Conservation (phyloP, 2,888 invertebrate genomes). For the Scaptodrosophila latifasciaeformis region DNA sequence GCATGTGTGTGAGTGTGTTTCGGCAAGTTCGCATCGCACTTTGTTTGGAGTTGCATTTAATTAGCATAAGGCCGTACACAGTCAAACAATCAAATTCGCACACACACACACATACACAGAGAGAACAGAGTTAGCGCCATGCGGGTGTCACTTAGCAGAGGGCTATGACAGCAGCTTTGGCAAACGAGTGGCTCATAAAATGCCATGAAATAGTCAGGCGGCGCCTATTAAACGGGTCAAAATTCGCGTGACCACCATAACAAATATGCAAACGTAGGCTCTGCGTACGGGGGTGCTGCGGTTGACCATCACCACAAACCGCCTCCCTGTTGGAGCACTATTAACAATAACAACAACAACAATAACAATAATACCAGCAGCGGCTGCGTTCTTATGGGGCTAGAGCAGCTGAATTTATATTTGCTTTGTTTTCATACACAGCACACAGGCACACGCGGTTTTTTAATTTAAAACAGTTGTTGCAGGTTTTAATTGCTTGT, state of each 20-base stretch:
- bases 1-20: conserved; percentile 12
- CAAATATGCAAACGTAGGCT: conserved; percentile 34
- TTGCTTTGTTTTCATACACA: conserved; percentile 32
- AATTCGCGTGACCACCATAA: conserved; percentile 60
- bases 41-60: conserved; percentile 55
- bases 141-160: conserved; percentile 11
- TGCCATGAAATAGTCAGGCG: conserved; percentile 21
- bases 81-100: conserved; percentile 19
- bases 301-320: conserved; percentile 6
- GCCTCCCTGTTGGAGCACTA: conserved; percentile 32
- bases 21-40: conserved; percentile 9
- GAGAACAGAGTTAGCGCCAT: conserved; percentile 16
- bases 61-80: conserved; percentile 53
- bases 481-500: conserved; percentile 35
- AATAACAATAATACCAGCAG: conserved; percentile 26
- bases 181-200: conserved; percentile 10
- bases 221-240: conserved; percentile 42
- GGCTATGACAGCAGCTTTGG: conserved; percentile 30
- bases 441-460: conserved; percentile 1
- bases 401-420: conserved; percentile 52
- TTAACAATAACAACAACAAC: conserved; percentile 20
- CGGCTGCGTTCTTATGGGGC: conserved; percentile 13
- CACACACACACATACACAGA: conserved; percentile 8
- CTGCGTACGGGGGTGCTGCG: neutral
- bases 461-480: conserved; percentile 18